Evolutionary conservation across 37 sponge, comb jelly and placozoan species (phyloP).

Genomic region (Diacarnus erythraeanus): DNA sequence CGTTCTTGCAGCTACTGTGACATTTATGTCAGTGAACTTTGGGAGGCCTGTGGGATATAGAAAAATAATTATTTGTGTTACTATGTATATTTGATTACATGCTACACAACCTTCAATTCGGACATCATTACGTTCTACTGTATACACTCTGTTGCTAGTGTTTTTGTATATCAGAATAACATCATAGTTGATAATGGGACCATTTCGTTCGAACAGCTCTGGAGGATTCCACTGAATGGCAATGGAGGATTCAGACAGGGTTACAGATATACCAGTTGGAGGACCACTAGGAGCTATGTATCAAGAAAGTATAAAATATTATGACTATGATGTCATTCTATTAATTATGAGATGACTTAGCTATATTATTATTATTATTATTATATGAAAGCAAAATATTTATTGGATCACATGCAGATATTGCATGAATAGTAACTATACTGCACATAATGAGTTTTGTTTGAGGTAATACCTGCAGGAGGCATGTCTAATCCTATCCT

Average conservation of each 20-base stretch:
- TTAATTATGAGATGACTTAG: background rate
- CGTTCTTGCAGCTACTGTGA: slow-evolving; percentile 10
- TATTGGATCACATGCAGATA: no score
- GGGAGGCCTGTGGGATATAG: background rate
- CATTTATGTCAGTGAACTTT: background rate
- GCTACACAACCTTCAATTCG: slow-evolving; percentile 22
- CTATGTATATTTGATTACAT: background rate
- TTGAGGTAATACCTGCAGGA: background rate
- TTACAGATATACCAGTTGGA: background rate
- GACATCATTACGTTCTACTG: background rate
- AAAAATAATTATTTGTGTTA: background rate
- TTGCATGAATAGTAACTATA: no score
- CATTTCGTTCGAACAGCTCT: background rate
- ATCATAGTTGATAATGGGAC: background rate
- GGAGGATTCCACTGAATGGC: slow-evolving; percentile 20
- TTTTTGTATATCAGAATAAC: background rate
- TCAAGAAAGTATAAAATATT: background rate
- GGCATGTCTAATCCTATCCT: background rate
- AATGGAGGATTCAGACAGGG: slow-evolving; percentile 11
- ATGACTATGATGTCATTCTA: no score
- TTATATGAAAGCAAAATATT: no score
- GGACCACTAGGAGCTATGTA: slow-evolving; percentile 13
- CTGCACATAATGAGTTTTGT: no score
- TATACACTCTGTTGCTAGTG: background rate
- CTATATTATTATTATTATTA: background rate